A percentile compares a stretch with the other conserved stretches of the same genome.
Evolutionary conservation across 2,113 vertebrate species (phyloP).

Genomic region (Platysteira castanea): DNA sequence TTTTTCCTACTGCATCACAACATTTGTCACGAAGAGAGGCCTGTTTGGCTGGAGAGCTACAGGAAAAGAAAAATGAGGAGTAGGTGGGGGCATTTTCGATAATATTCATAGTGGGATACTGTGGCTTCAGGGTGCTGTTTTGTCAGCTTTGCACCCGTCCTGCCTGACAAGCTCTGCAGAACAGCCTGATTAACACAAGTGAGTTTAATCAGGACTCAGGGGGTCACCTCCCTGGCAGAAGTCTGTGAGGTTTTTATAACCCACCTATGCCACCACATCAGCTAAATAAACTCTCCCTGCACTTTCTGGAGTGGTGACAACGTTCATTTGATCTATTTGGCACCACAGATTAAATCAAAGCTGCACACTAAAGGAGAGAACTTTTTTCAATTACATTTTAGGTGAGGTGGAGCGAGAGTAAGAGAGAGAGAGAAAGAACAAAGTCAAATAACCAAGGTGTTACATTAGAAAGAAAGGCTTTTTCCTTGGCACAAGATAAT

Average conservation of each 20-base stretch:
- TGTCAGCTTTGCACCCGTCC: background rate
- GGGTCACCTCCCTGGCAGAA: background rate
- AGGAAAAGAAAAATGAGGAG: background rate
- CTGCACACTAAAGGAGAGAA: background rate
- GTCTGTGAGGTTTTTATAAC: background rate
- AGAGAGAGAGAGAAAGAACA: background rate
- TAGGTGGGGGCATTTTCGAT: background rate
- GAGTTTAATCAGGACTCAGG: background rate
- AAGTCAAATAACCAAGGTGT: slow-evolving; percentile 44
- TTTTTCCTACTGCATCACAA: background rate
- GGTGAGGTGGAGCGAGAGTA: background rate
- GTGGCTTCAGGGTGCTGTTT: background rate
- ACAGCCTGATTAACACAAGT: background rate
- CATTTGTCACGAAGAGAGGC: background rate
- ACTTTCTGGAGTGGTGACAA: background rate
- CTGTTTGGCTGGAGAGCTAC: background rate
- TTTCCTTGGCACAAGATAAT: slow-evolving; percentile 20
- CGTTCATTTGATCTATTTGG: slow-evolving; percentile 9
- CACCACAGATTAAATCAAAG: background rate
- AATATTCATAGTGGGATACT: background rate
- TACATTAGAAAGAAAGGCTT: slow-evolving; percentile 8
- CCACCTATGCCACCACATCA: slow-evolving; percentile 4
- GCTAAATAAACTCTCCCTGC: slow-evolving; percentile 8
- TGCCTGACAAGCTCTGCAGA: background rate
- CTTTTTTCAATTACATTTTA: background rate